These are phyloP conservation scores for Montipora foliosa DNA, from an alignment of 64 coral and sea anemone genomes.

Conservation along the genomic window DNA sequence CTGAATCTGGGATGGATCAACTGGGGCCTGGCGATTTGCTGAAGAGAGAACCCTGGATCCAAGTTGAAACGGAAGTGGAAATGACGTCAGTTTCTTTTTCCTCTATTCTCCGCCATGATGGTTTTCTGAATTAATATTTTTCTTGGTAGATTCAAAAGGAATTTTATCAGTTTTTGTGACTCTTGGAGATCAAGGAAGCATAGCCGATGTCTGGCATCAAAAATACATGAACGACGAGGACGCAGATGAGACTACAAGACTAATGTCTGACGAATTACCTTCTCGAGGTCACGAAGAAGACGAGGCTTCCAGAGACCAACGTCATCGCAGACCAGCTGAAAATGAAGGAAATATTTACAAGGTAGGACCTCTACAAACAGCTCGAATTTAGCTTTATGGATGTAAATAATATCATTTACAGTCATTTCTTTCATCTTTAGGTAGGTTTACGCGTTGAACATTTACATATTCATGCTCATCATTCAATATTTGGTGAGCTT, in stretches of 20 bases:
- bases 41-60: not conserved
- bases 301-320: slow-evolving; percentile 3
- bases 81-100: slow-evolving; percentile 82
- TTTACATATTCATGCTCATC: not conserved
- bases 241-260: slow-evolving; percentile 86
- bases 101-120: slow-evolving; percentile 63
- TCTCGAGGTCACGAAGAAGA: slow-evolving; percentile 8
- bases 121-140: not conserved
- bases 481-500: not conserved
- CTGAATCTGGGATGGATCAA: too few relatives aligned
- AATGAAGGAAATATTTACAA: slow-evolving; percentile 35
- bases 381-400: not conserved
- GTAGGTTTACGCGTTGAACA: not conserved
- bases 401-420: not conserved
- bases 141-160: not conserved
- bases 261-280: slow-evolving; percentile 81
- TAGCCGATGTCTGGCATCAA: not conserved
- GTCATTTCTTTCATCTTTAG: not conserved
- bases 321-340: not conserved
- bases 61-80: not conserved
- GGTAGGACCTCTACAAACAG: slow-evolving; percentile 5
- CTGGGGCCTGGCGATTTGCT: not conserved
- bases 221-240: slow-evolving; percentile 83
- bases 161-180: not conserved
- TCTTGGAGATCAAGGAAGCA: not conserved